These are phyloP conservation scores for Chironomus striatipennis DNA, from an alignment of 1,140 invertebrate species.

Conservation along the genomic window DNA sequence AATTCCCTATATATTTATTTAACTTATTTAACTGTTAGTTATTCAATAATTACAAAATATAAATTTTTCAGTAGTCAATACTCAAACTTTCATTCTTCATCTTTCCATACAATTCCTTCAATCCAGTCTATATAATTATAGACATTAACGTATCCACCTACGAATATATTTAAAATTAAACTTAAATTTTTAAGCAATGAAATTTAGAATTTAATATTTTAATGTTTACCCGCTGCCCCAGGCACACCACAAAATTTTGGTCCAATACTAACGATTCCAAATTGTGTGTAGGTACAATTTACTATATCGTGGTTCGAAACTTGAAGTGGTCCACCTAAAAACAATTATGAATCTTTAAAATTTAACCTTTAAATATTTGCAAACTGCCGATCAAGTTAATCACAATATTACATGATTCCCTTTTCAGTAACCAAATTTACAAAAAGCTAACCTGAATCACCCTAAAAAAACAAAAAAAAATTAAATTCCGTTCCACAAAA, in stretches of 20 bases:
- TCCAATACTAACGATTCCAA: slow-evolving; percentile 34
- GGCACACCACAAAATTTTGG: slow-evolving; percentile 29
- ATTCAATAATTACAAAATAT: too few relatives aligned
- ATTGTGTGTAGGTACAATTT: slow-evolving; percentile 32
- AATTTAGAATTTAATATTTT: too few relatives aligned
- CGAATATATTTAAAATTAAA: too few relatives aligned
- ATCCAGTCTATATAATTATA: slow-evolving; percentile 35
- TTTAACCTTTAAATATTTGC: too few relatives aligned
- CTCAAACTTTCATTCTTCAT: not conserved
- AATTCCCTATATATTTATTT: too few relatives aligned
- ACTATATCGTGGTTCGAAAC: slow-evolving; percentile 30
- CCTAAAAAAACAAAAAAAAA: not conserved
- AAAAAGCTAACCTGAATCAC: not conserved
- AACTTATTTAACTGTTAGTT: too few relatives aligned
- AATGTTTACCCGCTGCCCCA: slow-evolving; percentile 26
- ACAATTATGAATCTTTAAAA: too few relatives aligned
- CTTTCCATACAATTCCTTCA: slow-evolving; percentile 36
- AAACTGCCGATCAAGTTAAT: too few relatives aligned
- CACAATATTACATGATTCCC: too few relatives aligned
- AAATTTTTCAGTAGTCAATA: too few relatives aligned
- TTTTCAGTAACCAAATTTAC: too few relatives aligned
- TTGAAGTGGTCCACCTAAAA: slow-evolving; percentile 34
- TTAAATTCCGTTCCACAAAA: not conserved
- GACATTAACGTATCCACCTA: slow-evolving; percentile 36
- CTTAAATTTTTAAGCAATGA: too few relatives aligned